phyloP scores from a whole-genome alignment of 2,113 vertebrate species.

The Dermatemys mawii region DNA sequence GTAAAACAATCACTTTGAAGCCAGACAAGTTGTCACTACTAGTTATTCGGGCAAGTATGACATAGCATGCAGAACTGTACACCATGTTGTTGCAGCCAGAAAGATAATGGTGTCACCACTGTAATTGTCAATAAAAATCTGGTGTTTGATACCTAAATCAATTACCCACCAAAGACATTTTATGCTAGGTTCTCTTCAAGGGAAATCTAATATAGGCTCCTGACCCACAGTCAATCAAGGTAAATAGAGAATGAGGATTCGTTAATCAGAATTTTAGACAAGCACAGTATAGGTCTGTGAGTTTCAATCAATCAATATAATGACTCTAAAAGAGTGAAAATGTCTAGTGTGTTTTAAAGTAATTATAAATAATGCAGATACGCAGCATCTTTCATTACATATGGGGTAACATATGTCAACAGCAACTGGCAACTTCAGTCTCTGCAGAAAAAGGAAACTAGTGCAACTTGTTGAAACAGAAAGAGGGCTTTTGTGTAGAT shows the following conservation, averaged over 20 bases:
- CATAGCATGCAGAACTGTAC: slow-evolving; percentile 57
- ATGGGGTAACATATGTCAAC: neutral
- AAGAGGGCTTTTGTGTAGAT: neutral
- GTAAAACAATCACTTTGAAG: slow-evolving; percentile 55
- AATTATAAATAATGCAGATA: slow-evolving; percentile 26
- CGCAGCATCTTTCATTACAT: neutral
- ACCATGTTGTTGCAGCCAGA: slow-evolving; percentile 32
- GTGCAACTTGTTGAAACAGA: neutral
- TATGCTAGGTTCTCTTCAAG: neutral
- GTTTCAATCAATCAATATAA: slow-evolving; percentile 47
- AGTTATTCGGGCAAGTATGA: slow-evolving; percentile 64
- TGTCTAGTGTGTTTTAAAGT: slow-evolving; percentile 44
- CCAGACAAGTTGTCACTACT: slow-evolving; percentile 67
- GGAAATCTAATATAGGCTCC: slow-evolving; percentile 35
- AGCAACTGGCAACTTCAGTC: neutral
- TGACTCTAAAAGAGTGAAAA: slow-evolving; percentile 36
- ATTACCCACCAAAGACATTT: slow-evolving; percentile 49
- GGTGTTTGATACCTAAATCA: slow-evolving; percentile 61
- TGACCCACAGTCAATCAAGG: slow-evolving; percentile 13
- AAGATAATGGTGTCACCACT: slow-evolving; percentile 59
- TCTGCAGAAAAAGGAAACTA: neutral
- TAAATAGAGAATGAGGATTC: slow-evolving; percentile 45
- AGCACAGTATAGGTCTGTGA: slow-evolving; percentile 4
- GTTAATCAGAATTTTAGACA: slow-evolving; percentile 20
- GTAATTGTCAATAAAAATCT: slow-evolving; percentile 70